phyloP scores from a whole-genome alignment of 2,797 vertebrate species.

The Sternarchorhynchus goeldii region DNA sequence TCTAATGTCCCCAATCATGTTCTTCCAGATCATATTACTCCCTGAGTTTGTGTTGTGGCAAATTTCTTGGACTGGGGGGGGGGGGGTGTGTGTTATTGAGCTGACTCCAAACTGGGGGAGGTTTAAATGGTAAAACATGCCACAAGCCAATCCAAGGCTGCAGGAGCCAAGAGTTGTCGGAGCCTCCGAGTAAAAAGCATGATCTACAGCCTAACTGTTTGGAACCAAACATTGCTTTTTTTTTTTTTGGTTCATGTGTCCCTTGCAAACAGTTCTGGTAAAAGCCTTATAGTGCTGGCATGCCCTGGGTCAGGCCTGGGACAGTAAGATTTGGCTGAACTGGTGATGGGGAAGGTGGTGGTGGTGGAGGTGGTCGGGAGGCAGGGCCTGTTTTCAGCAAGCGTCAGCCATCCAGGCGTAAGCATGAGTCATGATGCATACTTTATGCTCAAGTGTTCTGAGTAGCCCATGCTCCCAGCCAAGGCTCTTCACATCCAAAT shows the following conservation, averaged over 20 bases:
- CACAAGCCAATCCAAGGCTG: constrained; percentile 10
- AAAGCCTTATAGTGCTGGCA: constrained; percentile 50
- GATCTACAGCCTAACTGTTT: constrained; percentile 43
- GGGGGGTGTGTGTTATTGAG: background rate
- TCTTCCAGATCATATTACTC: constrained; percentile 40
- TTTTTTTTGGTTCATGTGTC: constrained; percentile 37
- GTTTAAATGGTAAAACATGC: constrained; percentile 21
- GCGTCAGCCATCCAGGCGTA: constrained; percentile 55
- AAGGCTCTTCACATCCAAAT: constrained; percentile 72
- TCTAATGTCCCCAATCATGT: constrained; percentile 37
- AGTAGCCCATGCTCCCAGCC: constrained; percentile 60
- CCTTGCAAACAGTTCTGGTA: constrained; percentile 53
- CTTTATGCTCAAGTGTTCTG: constrained; percentile 69
- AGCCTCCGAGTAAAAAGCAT: constrained; percentile 48
- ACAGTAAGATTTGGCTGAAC: constrained; percentile 50
- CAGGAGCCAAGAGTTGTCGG: constrained; percentile 39
- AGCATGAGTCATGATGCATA: constrained; percentile 60
- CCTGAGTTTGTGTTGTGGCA: constrained; percentile 38
- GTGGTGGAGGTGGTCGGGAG: background rate
- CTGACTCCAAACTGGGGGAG: constrained; percentile 23
- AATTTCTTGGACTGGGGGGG: constrained; percentile 38
- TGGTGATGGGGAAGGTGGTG: background rate
- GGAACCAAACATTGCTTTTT: constrained; percentile 58
- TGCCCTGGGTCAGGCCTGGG: constrained; percentile 50
- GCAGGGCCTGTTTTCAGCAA: constrained; percentile 48